Conservation (phyloP, 2,113 vertebrate species). For the Cheilinus undulatus region DNA sequence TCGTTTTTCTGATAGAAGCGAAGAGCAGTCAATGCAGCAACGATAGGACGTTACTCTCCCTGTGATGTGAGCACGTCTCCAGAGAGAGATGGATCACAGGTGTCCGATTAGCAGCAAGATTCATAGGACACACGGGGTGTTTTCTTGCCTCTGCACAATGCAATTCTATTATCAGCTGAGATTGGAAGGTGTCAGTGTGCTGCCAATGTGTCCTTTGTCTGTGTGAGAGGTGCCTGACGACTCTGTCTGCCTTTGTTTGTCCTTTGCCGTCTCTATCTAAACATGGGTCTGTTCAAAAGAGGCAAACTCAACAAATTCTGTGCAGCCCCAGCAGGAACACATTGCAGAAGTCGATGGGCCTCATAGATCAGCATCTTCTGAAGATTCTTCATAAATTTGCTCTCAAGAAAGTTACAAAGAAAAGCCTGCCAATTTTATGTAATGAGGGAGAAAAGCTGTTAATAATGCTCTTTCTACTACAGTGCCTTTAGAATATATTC, state of each 20-base stretch:
- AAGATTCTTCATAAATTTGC: no score
- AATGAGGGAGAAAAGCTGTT: no score
- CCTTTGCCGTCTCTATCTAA: not conserved
- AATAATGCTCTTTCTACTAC: no score
- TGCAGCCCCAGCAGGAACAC: not conserved
- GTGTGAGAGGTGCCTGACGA: conserved; percentile 39
- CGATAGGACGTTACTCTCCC: conserved; percentile 23
- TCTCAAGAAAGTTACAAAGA: no score
- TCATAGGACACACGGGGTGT: conserved; percentile 16
- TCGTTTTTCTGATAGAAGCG: conserved; percentile 21
- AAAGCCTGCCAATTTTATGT: no score
- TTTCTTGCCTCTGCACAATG: conserved; percentile 30
- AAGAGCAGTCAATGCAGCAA: not conserved
- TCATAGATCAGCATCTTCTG: no score
- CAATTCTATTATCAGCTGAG: conserved; percentile 64
- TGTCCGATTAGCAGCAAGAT: conserved; percentile 59
- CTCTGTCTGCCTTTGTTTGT: conserved; percentile 4
- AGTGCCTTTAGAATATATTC: no score
- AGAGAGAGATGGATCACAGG: conserved; percentile 71
- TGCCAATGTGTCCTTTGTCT: conserved; percentile 44
- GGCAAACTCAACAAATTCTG: not conserved
- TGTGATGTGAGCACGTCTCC: conserved; percentile 14
- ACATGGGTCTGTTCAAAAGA: not conserved
- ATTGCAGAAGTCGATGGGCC: not conserved
- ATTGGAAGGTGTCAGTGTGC: conserved; percentile 38